Percentiles rank a stretch among this genome's conserved stretches.
Evolutionary conservation across 2,113 vertebrate genomes (phyloP).

Genomic region (Cheilinus undulatus): DNA sequence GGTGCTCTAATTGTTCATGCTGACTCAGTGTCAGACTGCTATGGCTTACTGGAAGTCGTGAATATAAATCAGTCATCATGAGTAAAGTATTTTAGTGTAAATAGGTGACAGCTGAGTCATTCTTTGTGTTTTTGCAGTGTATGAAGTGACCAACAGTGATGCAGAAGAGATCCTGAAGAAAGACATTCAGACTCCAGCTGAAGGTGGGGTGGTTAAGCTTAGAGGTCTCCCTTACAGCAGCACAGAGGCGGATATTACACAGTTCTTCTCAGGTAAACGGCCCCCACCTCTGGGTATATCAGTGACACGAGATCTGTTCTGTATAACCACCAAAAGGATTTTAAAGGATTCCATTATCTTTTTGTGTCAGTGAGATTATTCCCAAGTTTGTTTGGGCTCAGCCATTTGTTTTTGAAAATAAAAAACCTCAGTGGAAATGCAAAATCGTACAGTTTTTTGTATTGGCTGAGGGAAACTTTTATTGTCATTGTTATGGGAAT

Average conservation of each 20-base stretch:
- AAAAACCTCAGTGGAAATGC: no score
- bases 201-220: constrained; percentile 86
- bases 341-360: no score
- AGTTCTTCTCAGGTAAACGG: constrained; percentile 90
- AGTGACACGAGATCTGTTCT: background rate
- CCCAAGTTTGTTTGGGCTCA: no score
- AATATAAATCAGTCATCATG: background rate
- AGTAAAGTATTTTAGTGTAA: no score
- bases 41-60: background rate
- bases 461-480: no score
- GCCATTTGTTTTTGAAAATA: no score
- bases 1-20: background rate
- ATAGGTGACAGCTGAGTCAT: background rate
- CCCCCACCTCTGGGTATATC: background rate
- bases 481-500: no score
- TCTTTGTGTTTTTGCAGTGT: constrained; percentile 68
- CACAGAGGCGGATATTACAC: constrained; percentile 84
- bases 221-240: constrained; percentile 90
- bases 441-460: no score
- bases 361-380: no score
- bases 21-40: background rate
- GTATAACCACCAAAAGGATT: background rate
- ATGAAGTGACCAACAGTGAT: constrained; percentile 88
- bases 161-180: constrained; percentile 87
- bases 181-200: constrained; percentile 34